Evolutionary conservation across 92 coral and sea anemone species (phyloP), one percentile per base, ranked within the genome.

Genomic region (Actinostola sp.): DNA sequence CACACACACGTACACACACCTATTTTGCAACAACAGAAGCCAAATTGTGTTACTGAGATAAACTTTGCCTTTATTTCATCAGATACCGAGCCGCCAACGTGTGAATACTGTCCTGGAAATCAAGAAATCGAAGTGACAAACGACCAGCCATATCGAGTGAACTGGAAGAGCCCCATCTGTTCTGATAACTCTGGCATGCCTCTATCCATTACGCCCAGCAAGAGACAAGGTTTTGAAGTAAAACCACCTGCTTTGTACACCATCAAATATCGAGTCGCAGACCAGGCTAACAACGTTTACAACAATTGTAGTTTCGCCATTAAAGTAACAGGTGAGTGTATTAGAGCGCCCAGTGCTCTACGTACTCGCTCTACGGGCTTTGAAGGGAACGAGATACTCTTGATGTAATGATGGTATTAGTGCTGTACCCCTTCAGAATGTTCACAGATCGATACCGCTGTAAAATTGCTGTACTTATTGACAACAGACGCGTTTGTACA

Each of bases 31-130:
- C n/a, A n/a, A n/a, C n/a, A n/a, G n/a, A n/a, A n/a, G n/a, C n/a
- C n/a, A n/a, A n/a, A n/a, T n/a, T n/a, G n/a, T n/a, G n/a, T n/a
- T n/a, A n/a, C n/a, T n/a, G n/a, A n/a, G n/a, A n/a, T n/a, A n/a
- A n/a, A n/a, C n/a, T n/a, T n/a, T n/a, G n/a, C n/a, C 28, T 61
- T 61, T n/a, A 34, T 39, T 24, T 19, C 62, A 67, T 20, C 68
- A 92, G 97, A 92, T 50, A 66, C 36, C 9, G 98, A 93, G 65
- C 77, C 98, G 14, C 98, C 98, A 10, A 71, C 80, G 26, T 91
- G 91, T 51, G 68, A 79, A 0, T 51, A 34, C 19, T 93, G 93
- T 48, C 89, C 91, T 26, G 23, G 52, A 51, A 81, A 72, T 55
- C 77, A 83, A 55, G 52, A 61, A 14, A 15, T 38, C 12, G 80